Base-by-base conservation (phyloP, 64 coral and sea anemone genomes). In the Trachythela sp. region DNA sequence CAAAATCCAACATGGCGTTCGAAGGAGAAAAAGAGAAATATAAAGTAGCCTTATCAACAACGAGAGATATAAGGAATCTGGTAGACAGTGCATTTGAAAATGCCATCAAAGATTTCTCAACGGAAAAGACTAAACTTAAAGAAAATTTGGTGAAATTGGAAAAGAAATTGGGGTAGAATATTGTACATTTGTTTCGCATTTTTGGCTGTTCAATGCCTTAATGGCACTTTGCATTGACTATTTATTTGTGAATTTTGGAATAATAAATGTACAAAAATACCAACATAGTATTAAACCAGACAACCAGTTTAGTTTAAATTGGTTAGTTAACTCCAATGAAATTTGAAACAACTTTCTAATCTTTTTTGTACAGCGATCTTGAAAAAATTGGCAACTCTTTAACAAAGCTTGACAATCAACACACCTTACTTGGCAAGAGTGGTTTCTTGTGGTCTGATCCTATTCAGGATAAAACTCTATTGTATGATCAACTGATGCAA, bases 401-500 rank as follows among this genome's bases (percentile, higher is more conserved):
- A 30, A 30, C 26, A 35, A 80, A 80, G 33, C 75, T 80, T 35
- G 75, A 80, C 20, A 35, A 39, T 37, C 33, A 35, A 39, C 33
- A 35, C 1, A 80, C 31, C 15, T 34, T 80, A 17, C 37, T 80
- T 13, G 75, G 75, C 33, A 80, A 80, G 37, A 80, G 75, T 80
- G 75, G 75, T 80, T 18, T 80, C 8, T 36, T 80, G 34, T 80
- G 75, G 75, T 39, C 38, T 39, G 75, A 80, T 22, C 75, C 75
- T 37, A 80, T 80, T 17, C 75, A 80, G 31, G 75, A 80, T 39
- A 80, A 80, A 80, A 80, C 75, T 34, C 75, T 29, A 36, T 22
- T 80, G 1, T 80, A 80, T 80, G 75, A 80, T 39, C 75, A 80
- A 80, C 75, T 80, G 27, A 38, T 80, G 75, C 75, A 80, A 37